Base-by-base conservation (phyloP, 2,113 vertebrate genomes). In the Podarcis cretensis region DNA sequence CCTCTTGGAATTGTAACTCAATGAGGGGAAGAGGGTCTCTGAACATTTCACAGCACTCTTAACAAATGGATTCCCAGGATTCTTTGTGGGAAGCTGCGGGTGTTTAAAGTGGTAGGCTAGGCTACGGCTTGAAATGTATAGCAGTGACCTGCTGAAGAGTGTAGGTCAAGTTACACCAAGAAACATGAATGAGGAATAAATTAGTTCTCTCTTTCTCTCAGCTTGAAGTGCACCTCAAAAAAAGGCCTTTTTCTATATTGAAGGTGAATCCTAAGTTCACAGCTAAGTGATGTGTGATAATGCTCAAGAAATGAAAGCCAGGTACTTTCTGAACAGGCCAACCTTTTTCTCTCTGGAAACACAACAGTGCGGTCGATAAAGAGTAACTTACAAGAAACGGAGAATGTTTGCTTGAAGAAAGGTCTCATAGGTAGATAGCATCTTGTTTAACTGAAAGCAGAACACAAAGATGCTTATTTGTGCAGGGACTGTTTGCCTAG, bases 381-480 rank as follows among this genome's bases (percentile, higher is more conserved):
- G 2, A 27, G 6, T 63, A 18, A 97, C 90, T 95, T 83, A 94
- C 94, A 43, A 4, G 25, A 96, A 95, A 68, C n/a, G 43, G 0
- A 92, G 83, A 40, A 96, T 16, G 0, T 91, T 76, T 0, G 89
- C 89, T 54, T 85, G 59, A 69, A 93, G 89, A 81, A 96, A 95
- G 86, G 5, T 82, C 35, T 85, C 0, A 0, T 92, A 86, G 43
- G 69, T 21, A 5, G 93, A 93, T 8, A 95, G 87, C 9, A 77
- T 35, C 59, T 66, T 84, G 6, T 81, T 90, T 1, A 95, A 86
- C 96, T 95, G 82, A 9, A 90, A 90, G 82, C 43, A 81, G 65
- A 91, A 32, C 6, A 91, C 25, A 16, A n/a, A 59, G 0, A 0
- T 0, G 18, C 66, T 76, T 57, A 35, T 57, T 57, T 18, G 66